Conservation (phyloP, 2,797 vertebrate genomes). For the Peromyscus melanophrys region DNA sequence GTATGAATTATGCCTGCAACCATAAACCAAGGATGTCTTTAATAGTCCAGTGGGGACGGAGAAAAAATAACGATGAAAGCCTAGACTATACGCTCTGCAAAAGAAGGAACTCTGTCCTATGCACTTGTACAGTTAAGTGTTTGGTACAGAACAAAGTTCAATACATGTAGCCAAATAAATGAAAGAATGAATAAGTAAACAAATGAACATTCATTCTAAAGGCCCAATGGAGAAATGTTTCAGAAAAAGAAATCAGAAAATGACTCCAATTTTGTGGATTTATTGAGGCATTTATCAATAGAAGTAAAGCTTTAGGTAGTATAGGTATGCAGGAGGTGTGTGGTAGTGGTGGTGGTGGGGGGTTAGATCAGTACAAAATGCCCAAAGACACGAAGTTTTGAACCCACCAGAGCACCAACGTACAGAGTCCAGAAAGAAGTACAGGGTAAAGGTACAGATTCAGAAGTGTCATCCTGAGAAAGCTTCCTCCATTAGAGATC, state of each 20-base stretch:
- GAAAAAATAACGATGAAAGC: background rate
- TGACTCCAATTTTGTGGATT: background rate
- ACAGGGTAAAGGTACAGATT: background rate
- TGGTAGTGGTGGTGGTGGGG: background rate
- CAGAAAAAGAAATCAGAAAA: conserved; percentile 1
- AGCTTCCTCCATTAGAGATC: background rate
- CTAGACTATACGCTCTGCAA: background rate
- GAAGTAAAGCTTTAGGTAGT: conserved; percentile 8
- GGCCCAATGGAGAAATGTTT: background rate
- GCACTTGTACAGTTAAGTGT: background rate
- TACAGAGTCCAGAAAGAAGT: background rate
- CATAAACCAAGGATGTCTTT: conserved; percentile 19
- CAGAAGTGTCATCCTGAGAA: background rate
- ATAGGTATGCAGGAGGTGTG: background rate
- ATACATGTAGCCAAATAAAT: conserved; percentile 13
- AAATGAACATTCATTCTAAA: conserved; percentile 1
- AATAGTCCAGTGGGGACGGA: background rate
- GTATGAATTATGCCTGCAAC: background rate
- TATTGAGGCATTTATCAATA: background rate
- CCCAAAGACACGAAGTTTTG: conserved; percentile 2
- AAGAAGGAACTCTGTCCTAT: background rate
- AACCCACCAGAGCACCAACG: background rate
- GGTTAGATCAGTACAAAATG: background rate
- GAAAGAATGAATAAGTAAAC: background rate
- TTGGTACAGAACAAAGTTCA: background rate